Conservation (phyloP, 1,140 invertebrate genomes). For the Saccostrea echinata region DNA sequence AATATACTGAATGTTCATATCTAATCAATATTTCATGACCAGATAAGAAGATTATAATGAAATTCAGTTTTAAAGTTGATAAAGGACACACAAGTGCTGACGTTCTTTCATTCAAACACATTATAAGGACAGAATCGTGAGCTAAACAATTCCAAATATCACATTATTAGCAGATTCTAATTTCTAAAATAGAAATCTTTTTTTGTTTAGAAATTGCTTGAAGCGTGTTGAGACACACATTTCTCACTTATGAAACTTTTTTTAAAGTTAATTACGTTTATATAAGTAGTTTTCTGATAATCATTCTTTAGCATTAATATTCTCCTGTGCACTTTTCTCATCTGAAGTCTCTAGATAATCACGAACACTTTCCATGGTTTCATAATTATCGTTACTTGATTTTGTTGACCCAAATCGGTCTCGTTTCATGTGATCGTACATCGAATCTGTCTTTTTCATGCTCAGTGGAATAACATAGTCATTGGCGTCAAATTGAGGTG, state of each 20-base stretch:
- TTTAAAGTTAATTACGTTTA: no score
- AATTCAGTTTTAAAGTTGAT: no score
- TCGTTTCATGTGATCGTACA: background rate
- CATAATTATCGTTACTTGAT: background rate
- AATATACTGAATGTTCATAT: background rate
- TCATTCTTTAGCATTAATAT: no score
- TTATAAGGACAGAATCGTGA: no score
- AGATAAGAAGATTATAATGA: no score
- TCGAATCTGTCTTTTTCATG: background rate
- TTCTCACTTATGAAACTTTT: no score
- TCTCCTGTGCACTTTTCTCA: background rate
- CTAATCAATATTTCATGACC: background rate
- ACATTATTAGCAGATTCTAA: no score
- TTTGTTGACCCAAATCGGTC: background rate
- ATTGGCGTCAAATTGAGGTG: background rate
- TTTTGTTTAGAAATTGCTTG: no score
- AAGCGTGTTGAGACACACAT: no score
- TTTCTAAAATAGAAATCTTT: no score
- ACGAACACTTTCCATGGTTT: background rate
- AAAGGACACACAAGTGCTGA: background rate
- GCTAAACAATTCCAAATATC: no score
- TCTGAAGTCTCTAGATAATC: background rate
- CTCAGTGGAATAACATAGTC: background rate
- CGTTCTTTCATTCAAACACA: background rate
- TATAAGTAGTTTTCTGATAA: no score